phyloP scores from a whole-genome alignment of 2,888 invertebrate genomes.

The Ceratothoa steindachneri region DNA sequence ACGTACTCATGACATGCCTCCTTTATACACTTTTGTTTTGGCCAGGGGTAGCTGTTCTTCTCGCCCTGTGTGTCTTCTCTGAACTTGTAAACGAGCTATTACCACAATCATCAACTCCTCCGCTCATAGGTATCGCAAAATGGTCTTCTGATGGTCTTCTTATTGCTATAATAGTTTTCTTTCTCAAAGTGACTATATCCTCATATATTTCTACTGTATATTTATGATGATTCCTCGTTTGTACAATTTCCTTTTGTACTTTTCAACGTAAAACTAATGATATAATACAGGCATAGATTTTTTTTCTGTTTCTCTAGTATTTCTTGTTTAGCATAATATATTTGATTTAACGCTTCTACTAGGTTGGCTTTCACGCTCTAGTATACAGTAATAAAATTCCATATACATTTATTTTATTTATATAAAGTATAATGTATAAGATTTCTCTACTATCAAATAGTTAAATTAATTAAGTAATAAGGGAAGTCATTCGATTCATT shows the following conservation, averaged over 20 bases:
- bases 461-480: background rate
- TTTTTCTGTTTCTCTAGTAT: background rate
- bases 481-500: background rate
- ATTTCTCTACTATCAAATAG: background rate
- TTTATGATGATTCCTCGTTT: background rate
- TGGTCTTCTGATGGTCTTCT: background rate
- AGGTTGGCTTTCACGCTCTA: background rate
- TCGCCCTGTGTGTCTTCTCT: slow-evolving; percentile 56
- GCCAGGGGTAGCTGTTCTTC: slow-evolving; percentile 56
- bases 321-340: background rate
- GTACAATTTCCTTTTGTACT: background rate
- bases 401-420: too few relatives aligned
- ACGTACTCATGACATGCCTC: background rate
- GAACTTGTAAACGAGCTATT: slow-evolving; percentile 56
- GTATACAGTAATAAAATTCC: too few relatives aligned
- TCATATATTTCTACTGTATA: background rate
- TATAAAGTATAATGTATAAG: background rate
- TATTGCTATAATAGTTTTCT: background rate
- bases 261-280: background rate
- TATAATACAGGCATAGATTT: too few relatives aligned
- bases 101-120: slow-evolving; percentile 55
- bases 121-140: slow-evolving; percentile 52
- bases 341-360: background rate
- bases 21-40: slow-evolving; percentile 13
- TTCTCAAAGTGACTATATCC: too few relatives aligned